Evolutionary conservation across 1,140 invertebrate species (phyloP), one percentile per base, ranked within the genome.

Genomic region (Drosophila repleta): DNA sequence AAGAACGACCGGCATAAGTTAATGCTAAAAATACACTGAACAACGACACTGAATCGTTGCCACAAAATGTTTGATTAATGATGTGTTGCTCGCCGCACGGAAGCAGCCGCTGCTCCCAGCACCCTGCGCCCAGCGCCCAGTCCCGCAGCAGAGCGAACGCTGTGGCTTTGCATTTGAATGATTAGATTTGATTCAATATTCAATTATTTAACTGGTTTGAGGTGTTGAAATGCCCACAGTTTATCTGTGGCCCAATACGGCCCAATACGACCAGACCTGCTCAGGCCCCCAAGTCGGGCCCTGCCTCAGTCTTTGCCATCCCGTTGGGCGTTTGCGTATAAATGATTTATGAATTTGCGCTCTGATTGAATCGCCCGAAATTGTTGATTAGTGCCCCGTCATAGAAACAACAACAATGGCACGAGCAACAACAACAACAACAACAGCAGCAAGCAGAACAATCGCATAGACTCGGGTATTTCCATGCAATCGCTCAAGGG

Each of bases 131-230:
- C 68, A 48, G 15, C 74, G 39, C 21, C 6, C 29, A 5, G 0
- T 24, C 55, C 21, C 15, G 29, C 6, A 35, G 32, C 24, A n/a
- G 35, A 13, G 58, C 46, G 69, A 61, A 15, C 53, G 69, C 63
- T 79, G 79, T 71, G 69, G 81, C 70, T 85, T 88, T 79, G 83
- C 75, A 87, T 87, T 87, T 87, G 83, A 87, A 87, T 87, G 83
- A 87, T 87, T 87, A 87, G 82, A 88, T 87, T 87, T 87, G 82
- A 87, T 87, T 87, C 82, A 82, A 79, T 87, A 87, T 87, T 87
- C 83, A 87, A 87, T 87, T 87, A 87, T 87, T 87, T 76, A 88
- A 82, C 74, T 88, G 84, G 82, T 87, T 87, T 88, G 82, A 87
- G 82, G 82, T 87, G 82, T 87, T 76, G 83, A 87, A 87, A 82